Evolutionary conservation across 2,888 invertebrate species (phyloP), one percentile per base, ranked within the genome.

Genomic region (Eumacrocentrus americanus): DNA sequence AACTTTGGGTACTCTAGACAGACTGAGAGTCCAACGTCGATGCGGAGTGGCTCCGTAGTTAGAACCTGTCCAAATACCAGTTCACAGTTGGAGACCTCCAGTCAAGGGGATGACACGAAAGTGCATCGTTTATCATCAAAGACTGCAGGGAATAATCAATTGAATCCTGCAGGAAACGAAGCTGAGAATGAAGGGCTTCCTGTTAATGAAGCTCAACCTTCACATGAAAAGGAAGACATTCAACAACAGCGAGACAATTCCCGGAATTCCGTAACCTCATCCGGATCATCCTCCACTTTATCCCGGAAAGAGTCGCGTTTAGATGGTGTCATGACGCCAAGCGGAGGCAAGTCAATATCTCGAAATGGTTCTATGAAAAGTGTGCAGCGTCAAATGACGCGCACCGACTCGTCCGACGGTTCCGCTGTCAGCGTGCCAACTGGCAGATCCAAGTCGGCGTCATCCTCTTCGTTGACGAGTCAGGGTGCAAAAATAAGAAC

Each of bases 401-500:
- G 77, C 0, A 55, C 69, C n/a, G 74, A 74, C 34, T 72, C 73
- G 53, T 73, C 76, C 46, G 74, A 73, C 37, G 64, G 68, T 50
- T 72, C 71, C 55, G 63, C 72, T 73, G 77, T 71, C 69, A 73
- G 65, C 58, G 61, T 76, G 76, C 78, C 78, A 78, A 74, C 72
- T 76, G 75, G 76, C 75, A 79, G 70, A 70, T 73, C 74, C 51
- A 79, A 76, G 63, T 77, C 76, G 20, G 73, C 74, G 63, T 75
- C 77, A 60, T 66, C 68, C 63, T 67, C 69, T 68, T 75, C 76
- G 63, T 60, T 71, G 75, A 73, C 77, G 73, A 76, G 70, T 75
- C 71, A 72, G 60, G 69, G 72, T 67, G 64, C 70, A 69, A 78
- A 78, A 78, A 77, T 78, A 69, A 71, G 68, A 64, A 55, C 71